Evolutionary conservation across 1,140 invertebrate genomes (phyloP), one percentile per base, ranked within the genome.

Genomic region (Contarinia nasturtii): DNA sequence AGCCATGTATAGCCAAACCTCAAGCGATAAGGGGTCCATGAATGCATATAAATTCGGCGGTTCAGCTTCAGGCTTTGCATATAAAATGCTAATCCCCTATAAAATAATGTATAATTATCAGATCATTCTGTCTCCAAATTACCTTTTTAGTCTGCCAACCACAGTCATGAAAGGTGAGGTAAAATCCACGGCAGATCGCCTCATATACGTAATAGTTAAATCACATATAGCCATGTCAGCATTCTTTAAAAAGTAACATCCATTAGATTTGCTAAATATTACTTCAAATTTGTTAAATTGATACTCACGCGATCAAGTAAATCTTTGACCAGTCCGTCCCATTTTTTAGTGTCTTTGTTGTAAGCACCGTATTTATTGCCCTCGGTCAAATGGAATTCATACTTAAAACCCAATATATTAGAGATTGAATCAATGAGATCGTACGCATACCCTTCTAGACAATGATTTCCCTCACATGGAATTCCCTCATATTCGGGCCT

Each of bases 1-100:
- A 0, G 79, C 80, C 76, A 90, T 89, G 62, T 86, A 91, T 51
- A 94, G 77, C 91, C 91, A 96, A 14, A 95, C 90, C 56, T 89
- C 82, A 8, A 84, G 67, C 2, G 86, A 88, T 48, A 95, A 77
- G 2, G 91, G 91, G 14, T 78, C 78, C 43, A 91, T 66, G 58
- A 95, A 94, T 0, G 85, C 84, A 64, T 93, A 86, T 1, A 93
- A 63, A 57, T 84, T 72, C 0, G 79, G 76, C 3, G 76, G 69
- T 53, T 80, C 75, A 47, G 76, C 75, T 18, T 73, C 68, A 1
- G 81, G 74, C 57, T 82, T 83, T 2, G 73, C 76, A 57, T 78
- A 85, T 7, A 91, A 56, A 56, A 91, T 88, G 48, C 82, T 83
- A 43, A 89, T 82, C 45, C 79, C 76, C 18, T n/a, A 18, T 18